phyloP scores from a whole-genome alignment of 2,113 vertebrate species.

The Hypanus sabinus region DNA sequence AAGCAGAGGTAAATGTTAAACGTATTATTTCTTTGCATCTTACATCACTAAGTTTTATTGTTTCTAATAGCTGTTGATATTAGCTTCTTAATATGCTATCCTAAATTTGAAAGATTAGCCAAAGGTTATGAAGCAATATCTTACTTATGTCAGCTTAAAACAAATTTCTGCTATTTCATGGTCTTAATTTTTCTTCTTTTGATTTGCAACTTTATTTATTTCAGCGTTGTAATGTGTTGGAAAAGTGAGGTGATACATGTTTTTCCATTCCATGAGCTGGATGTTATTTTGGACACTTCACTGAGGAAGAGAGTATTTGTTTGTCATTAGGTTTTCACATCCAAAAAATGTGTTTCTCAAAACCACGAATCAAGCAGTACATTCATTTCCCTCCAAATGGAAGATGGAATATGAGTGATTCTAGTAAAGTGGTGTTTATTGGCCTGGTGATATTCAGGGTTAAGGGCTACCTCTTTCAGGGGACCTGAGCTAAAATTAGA shows the following conservation, averaged over 20 bases:
- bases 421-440: neutral
- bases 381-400: neutral
- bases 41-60: neutral
- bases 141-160: neutral
- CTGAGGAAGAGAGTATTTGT: neutral
- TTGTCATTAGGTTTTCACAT: neutral
- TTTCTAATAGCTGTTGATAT: neutral
- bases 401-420: neutral
- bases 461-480: neutral
- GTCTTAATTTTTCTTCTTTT: neutral
- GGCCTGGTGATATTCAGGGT: neutral
- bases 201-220: neutral
- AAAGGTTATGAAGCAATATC: neutral
- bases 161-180: neutral
- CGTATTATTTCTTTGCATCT: neutral
- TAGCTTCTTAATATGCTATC: neutral
- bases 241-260: neutral
- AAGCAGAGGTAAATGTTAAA: constrained; percentile 10
- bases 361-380: neutral
- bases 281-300: neutral
- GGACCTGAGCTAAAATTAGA: neutral
- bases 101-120: neutral
- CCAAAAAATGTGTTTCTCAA: neutral
- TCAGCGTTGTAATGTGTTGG: neutral
- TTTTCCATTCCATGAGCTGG: neutral